Evolutionary conservation across 1,140 invertebrate species (phyloP).

Genomic region (Bombus superbus): DNA sequence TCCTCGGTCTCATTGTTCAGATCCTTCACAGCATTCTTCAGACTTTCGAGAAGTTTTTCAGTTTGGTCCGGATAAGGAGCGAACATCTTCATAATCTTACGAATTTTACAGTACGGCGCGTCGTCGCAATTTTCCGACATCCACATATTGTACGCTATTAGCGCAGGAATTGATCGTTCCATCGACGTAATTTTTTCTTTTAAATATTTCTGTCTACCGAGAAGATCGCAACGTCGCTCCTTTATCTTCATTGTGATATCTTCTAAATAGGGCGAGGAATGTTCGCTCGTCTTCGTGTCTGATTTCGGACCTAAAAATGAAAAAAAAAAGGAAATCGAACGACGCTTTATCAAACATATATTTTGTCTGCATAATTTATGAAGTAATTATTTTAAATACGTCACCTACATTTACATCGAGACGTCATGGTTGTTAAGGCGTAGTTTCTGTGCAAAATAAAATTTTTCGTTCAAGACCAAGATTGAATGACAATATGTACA

Average conservation of each 20-base stretch:
- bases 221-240: slow-evolving; percentile 69
- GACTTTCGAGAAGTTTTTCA: slow-evolving; percentile 67
- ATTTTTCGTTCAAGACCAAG: neutral
- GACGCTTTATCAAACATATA: neutral
- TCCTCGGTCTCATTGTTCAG: slow-evolving; percentile 70
- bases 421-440: neutral
- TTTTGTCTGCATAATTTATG: neutral
- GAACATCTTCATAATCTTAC: slow-evolving; percentile 71
- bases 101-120: slow-evolving; percentile 68
- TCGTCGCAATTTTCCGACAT: slow-evolving; percentile 52
- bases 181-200: slow-evolving; percentile 72
- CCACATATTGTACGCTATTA: slow-evolving; percentile 73
- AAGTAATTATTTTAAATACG: neutral
- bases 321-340: too few species aligned
- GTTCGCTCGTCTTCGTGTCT: neutral
- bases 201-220: slow-evolving; percentile 65
- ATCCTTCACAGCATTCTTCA: slow-evolving; percentile 59
- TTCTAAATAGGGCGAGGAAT: slow-evolving; percentile 4
- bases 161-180: slow-evolving; percentile 76
- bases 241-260: slow-evolving; percentile 64
- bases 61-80: slow-evolving; percentile 68
- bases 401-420: slow-evolving; percentile 37
- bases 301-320: slow-evolving; percentile 18
- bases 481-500: neutral
- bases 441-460: neutral